Percentiles rank a stretch among this genome's conserved stretches.
phyloP scores from a whole-genome alignment of 1,140 invertebrate species.

The Leptopilina clavipes region DNA sequence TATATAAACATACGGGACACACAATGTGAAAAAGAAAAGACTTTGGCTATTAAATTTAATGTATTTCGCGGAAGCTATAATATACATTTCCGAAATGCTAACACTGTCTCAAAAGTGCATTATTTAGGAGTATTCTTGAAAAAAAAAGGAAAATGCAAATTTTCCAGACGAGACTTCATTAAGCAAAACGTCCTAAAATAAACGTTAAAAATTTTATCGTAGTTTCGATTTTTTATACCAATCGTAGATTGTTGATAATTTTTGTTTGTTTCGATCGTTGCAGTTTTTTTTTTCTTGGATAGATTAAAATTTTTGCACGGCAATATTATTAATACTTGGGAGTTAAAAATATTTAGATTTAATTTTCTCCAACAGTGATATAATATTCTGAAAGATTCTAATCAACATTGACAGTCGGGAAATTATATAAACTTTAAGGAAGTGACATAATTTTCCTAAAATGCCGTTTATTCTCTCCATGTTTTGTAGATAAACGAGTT shows the following conservation, averaged over 20 bases:
- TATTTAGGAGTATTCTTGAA: not conserved
- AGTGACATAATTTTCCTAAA: slow-evolving; percentile 8
- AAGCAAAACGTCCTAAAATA: not conserved
- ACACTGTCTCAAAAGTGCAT: not conserved
- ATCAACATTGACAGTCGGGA: not conserved
- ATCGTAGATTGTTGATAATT: no score
- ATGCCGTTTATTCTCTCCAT: not conserved
- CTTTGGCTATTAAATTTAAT: not conserved
- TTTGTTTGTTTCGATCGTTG: no score
- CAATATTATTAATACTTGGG: no score
- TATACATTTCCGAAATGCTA: not conserved
- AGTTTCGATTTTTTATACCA: no score
- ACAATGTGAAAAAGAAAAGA: not conserved
- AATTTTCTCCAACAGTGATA: no score
- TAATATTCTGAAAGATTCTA: not conserved
- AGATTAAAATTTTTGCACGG: no score
- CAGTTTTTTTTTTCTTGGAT: no score
- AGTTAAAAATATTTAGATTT: no score
- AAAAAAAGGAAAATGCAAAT: not conserved
- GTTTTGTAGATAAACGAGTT: not conserved
- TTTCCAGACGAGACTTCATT: not conserved
- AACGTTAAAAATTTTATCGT: no score
- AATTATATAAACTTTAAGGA: slow-evolving; percentile 20
- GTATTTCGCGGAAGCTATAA: not conserved
- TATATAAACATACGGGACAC: not conserved